A percentile compares a stretch with the other conserved stretches of the same genome.
Evolutionary conservation across 2,888 invertebrate species (phyloP).

Genomic region (Halictus quadricinctus): DNA sequence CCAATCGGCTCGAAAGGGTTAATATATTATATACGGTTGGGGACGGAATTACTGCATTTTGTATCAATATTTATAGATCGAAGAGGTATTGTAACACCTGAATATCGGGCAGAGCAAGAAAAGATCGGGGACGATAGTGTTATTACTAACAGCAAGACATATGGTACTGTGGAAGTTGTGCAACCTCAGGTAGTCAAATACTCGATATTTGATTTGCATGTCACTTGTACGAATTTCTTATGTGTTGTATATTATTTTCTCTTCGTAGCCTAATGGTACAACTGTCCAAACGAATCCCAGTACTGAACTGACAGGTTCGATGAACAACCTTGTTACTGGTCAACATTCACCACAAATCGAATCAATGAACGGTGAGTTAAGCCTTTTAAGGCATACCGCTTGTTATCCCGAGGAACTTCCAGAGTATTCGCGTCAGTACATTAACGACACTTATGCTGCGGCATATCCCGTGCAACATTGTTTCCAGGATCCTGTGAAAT

Average conservation of each 20-base stretch:
- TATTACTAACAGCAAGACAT: conserved; percentile 84
- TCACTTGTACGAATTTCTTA: conserved; percentile 15
- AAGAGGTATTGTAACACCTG: conserved; percentile 88
- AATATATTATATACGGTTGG: background rate
- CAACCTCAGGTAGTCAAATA: conserved; percentile 79
- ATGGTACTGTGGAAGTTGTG: conserved; percentile 83
- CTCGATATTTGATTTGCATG: background rate
- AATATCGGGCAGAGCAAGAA: conserved; percentile 86
- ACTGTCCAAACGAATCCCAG: conserved; percentile 71
- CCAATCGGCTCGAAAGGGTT: too few relatives aligned
- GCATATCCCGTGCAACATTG: conserved; percentile 72
- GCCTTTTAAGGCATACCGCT: conserved; percentile 71
- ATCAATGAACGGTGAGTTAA: conserved; percentile 81
- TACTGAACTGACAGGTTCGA: conserved; percentile 79
- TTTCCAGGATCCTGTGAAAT: conserved; percentile 73
- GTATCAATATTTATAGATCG: conserved; percentile 82
- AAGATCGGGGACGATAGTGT: conserved; percentile 83
- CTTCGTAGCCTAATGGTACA: conserved; percentile 72
- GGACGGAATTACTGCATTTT: background rate
- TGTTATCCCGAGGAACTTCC: conserved; percentile 73
- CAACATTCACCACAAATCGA: conserved; percentile 79
- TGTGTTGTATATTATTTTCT: background rate
- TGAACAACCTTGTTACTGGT: conserved; percentile 79
- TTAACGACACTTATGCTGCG: conserved; percentile 70
- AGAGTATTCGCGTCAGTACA: conserved; percentile 74